phyloP scores from a whole-genome alignment of 1,140 invertebrate species.

The Metopolophium dirhodum region DNA sequence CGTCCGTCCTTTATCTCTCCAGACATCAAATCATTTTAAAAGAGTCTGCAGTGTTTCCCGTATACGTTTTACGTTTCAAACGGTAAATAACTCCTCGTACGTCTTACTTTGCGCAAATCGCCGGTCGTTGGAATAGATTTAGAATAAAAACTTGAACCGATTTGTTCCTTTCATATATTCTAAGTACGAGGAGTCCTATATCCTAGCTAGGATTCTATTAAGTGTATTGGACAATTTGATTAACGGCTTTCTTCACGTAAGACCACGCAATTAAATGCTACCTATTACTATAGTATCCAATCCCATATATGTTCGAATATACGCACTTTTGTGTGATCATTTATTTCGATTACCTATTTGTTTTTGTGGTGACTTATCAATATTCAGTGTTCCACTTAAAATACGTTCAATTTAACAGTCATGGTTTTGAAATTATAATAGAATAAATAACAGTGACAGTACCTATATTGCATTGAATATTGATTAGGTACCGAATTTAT shows the following conservation, averaged over 20 bases:
- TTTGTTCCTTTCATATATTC: neutral
- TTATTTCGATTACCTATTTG: neutral
- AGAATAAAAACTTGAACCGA: neutral
- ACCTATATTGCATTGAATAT: too few species aligned
- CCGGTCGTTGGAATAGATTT: slow-evolving; percentile 23
- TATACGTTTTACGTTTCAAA: neutral
- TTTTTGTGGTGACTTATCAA: neutral
- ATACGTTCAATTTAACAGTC: accelerated
- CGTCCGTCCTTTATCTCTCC: slow-evolving; percentile 4
- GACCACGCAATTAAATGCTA: neutral
- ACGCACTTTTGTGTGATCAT: neutral
- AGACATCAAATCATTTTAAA: slow-evolving; percentile 43
- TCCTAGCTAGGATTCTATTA: neutral
- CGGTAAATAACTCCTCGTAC: slow-evolving; percentile 18
- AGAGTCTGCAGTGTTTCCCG: neutral
- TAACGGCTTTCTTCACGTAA: neutral
- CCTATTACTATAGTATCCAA: neutral
- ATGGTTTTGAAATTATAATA: neutral
- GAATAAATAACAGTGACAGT: neutral
- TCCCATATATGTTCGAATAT: neutral
- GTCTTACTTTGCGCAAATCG: slow-evolving; percentile 37
- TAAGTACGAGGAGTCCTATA: neutral
- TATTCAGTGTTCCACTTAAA: neutral
- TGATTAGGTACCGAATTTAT: too few species aligned
- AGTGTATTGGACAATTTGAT: neutral